Percentiles rank a stretch among this genome's conserved stretches.
Evolutionary conservation across 1,140 invertebrate genomes (phyloP).

Genomic region (Bicyclus anynana): DNA sequence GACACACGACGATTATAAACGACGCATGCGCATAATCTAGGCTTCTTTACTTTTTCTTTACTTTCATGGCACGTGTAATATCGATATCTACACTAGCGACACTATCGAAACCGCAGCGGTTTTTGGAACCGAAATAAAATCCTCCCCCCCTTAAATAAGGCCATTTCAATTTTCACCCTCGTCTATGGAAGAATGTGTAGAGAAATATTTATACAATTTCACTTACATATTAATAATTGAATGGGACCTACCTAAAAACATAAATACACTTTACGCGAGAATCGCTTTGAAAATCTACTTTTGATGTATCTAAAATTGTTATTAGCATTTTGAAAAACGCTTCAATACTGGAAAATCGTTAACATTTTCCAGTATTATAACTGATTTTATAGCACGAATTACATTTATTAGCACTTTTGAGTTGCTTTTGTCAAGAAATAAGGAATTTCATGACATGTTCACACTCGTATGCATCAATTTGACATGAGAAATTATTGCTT

Average conservation of each 20-base stretch:
- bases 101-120: conserved; percentile 37
- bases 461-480: too few relatives aligned
- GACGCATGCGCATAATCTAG: too few relatives aligned
- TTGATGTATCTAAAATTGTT: neutral
- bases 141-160: conserved; percentile 53
- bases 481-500: too few relatives aligned
- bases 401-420: too few relatives aligned
- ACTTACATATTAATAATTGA: conserved; percentile 72
- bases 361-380: too few relatives aligned
- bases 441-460: too few relatives aligned
- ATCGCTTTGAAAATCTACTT: neutral
- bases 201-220: conserved; percentile 69
- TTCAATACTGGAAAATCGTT: too few relatives aligned
- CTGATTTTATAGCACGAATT: too few relatives aligned
- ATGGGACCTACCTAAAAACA: conserved; percentile 71
- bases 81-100: conserved; percentile 59
- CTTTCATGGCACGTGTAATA: neutral
- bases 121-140: conserved; percentile 17
- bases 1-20: too few relatives aligned
- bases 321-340: too few relatives aligned
- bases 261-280: conserved; percentile 37
- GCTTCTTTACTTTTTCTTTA: neutral
- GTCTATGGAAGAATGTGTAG: conserved; percentile 63
- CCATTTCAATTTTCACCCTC: conserved; percentile 46
- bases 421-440: too few relatives aligned